Conservation (phyloP, 2,888 invertebrate genomes). For the Synanthedon vespiformis region DNA sequence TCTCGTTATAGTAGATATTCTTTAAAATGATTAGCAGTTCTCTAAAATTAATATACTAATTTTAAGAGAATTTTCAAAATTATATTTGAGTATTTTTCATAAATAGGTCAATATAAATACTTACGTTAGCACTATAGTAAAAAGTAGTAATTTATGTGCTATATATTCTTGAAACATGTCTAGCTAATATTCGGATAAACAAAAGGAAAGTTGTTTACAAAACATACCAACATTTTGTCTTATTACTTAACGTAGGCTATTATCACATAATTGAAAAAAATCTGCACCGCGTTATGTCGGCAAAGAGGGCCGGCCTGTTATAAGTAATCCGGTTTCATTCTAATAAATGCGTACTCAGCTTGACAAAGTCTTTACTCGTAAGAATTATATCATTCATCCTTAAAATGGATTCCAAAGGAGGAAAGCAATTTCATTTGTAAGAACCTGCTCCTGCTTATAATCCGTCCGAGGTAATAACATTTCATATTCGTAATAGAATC, state of each 20-base stretch:
- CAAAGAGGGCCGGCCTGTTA: constrained; percentile 7
- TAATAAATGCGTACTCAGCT: constrained; percentile 43
- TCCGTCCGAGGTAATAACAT: constrained; percentile 70
- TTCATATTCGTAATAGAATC: constrained; percentile 71
- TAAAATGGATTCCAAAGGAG: constrained; percentile 68
- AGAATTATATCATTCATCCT: constrained; percentile 67
- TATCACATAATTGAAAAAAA: constrained; percentile 2
- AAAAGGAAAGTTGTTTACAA: too few relatives aligned
- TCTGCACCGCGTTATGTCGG: constrained; percentile 6
- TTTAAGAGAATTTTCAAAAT: too few relatives aligned
- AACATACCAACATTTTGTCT: neutral
- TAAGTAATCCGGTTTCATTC: constrained; percentile 16
- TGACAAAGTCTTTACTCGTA: constrained; percentile 63
- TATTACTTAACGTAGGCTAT: neutral
- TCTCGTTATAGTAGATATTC: too few relatives aligned
- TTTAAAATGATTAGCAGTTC: too few relatives aligned
- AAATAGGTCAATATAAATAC: too few relatives aligned
- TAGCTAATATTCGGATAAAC: too few relatives aligned
- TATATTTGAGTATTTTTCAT: too few relatives aligned
- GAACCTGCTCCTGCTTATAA: constrained; percentile 69
- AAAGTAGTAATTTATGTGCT: too few relatives aligned
- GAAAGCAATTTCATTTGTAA: constrained; percentile 69
- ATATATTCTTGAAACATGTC: too few relatives aligned
- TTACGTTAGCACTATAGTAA: too few relatives aligned
- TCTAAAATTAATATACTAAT: too few relatives aligned